A percentile compares a stretch with the other conserved stretches of the same genome.
Conservation (phyloP, 2,888 invertebrate genomes). For the Sericinus montela region DNA sequence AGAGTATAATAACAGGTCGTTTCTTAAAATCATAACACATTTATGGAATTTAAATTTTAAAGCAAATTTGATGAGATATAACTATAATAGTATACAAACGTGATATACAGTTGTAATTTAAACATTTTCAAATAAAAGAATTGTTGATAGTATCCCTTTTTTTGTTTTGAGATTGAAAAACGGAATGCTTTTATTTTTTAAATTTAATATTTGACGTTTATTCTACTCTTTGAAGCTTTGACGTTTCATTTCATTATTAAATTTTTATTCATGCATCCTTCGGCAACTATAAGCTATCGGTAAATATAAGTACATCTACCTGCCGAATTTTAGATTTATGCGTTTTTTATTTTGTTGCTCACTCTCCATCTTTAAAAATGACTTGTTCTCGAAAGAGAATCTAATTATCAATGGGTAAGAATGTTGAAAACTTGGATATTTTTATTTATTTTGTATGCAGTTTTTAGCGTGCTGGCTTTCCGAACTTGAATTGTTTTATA, state of each 20-base stretch:
- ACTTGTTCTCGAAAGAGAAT: constrained; percentile 74
- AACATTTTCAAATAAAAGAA: too few relatives aligned
- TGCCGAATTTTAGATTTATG: constrained; percentile 29
- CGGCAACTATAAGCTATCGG: constrained; percentile 26
- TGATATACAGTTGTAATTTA: too few relatives aligned
- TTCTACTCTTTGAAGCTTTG: too few relatives aligned
- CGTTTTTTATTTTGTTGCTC: constrained; percentile 27
- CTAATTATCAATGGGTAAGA: constrained; percentile 73
- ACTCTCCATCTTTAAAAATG: constrained; percentile 45
- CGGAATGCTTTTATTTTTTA: constrained; percentile 13
- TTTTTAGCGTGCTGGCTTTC: constrained; percentile 19
- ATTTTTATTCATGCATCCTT: constrained; percentile 14
- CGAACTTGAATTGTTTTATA: constrained; percentile 37
- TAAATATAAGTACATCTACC: constrained; percentile 26
- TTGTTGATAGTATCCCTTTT: too few relatives aligned
- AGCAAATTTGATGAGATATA: too few relatives aligned
- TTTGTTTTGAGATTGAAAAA: constrained; percentile 20
- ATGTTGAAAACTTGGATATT: constrained; percentile 21
- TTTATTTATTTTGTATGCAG: constrained; percentile 22
- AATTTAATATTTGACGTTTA: constrained; percentile 11
- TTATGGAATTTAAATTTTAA: too few relatives aligned
- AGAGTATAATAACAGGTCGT: too few relatives aligned
- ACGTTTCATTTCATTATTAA: constrained; percentile 41
- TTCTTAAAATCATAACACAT: too few relatives aligned
- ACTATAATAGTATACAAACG: too few relatives aligned